These are phyloP conservation scores for Myodes glareolus DNA, from an alignment of 2,113 vertebrate genomes.

Conservation along the genomic window DNA sequence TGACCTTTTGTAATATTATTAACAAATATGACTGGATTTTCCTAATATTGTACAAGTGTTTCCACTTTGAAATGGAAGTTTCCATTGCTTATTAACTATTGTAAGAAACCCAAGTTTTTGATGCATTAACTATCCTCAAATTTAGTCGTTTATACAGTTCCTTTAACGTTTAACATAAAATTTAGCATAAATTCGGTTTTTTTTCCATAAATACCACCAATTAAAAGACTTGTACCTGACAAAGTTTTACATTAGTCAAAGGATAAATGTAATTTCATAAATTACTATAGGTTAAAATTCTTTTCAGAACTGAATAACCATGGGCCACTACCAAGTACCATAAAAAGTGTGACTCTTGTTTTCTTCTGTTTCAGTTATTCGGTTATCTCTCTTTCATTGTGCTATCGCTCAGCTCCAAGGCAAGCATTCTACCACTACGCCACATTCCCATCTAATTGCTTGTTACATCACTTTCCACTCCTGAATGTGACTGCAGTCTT, in stretches of 20 bases:
- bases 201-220: background rate
- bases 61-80: background rate
- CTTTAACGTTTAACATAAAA: background rate
- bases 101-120: background rate
- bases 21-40: background rate
- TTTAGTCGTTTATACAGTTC: background rate
- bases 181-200: background rate
- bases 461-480: background rate
- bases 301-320: background rate
- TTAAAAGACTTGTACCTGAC: background rate
- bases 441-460: background rate
- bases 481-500: background rate
- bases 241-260: background rate
- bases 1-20: background rate
- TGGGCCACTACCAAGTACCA: background rate
- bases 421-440: rapidly evolving
- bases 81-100: background rate
- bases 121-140: background rate
- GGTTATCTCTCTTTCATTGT: background rate
- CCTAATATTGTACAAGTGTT: background rate
- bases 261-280: background rate
- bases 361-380: background rate
- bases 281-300: background rate
- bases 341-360: background rate
- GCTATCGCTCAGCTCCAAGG: background rate